A percentile compares a stretch with the other conserved stretches of the same genome.
Evolutionary conservation across 1,140 invertebrate genomes (phyloP).

Genomic region (Antheraea pernyi): DNA sequence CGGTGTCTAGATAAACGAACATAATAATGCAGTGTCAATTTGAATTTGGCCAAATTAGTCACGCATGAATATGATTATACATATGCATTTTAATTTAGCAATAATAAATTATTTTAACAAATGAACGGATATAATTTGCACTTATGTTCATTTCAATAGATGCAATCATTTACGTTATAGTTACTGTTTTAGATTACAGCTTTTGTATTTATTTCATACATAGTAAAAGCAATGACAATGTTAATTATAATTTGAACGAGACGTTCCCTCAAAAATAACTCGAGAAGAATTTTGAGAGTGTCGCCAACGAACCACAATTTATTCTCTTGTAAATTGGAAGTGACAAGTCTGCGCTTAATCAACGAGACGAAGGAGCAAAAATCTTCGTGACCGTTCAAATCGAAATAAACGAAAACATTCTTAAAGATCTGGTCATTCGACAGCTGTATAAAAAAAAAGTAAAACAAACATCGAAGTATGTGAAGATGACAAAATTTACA

Average conservation of each 20-base stretch:
- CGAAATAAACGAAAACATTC: constrained; percentile 10
- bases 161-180: not conserved
- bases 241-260: constrained; percentile 33
- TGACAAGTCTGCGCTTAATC: constrained; percentile 43
- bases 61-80: constrained; percentile 32
- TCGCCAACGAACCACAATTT: constrained; percentile 41
- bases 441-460: not conserved
- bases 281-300: constrained; percentile 34
- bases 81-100: constrained; percentile 19
- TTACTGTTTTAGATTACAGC: not conserved
- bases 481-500: not conserved
- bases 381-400: constrained; percentile 27
- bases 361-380: constrained; percentile 28
- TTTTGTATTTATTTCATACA: not conserved
- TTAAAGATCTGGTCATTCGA: not conserved
- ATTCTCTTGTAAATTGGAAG: constrained; percentile 44
- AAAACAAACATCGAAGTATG: not conserved
- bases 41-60: constrained; percentile 49
- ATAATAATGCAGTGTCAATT: constrained; percentile 53
- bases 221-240: not conserved
- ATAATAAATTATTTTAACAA: too few relatives aligned
- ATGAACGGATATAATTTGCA: not conserved
- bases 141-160: not conserved
- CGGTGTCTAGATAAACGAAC: constrained; percentile 48
- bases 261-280: constrained; percentile 38